Evolutionary conservation across 1,140 invertebrate genomes (phyloP), one percentile per base, ranked within the genome.

Genomic region (Drosophila baimaii): DNA sequence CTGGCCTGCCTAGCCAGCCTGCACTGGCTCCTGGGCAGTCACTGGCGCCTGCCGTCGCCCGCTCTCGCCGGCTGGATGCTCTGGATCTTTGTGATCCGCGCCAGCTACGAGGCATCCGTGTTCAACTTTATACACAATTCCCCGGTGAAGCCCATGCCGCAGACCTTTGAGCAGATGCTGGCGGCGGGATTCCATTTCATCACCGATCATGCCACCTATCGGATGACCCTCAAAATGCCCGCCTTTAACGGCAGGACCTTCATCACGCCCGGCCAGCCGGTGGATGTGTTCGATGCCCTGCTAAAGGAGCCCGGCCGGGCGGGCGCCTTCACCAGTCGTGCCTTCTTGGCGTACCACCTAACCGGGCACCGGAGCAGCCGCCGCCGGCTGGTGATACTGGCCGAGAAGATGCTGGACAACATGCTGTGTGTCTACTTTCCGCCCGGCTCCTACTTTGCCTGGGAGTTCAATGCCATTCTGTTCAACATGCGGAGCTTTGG

Each of bases 361-460:
- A 25, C 44, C 1, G 6, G 17, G 8, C 64, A 79, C 29, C 47
- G 44, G 0, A 9, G 46, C 0, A 23, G 57, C 7, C 65, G 43
- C 3, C 15, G 37, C 10, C 25, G 19, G 0, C 63, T 73, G 21
- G 31, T 82, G 3, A 47, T 88, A 0, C 23, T 82, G 0, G 63
- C 64, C 2, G 52, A 69, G 39, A 80, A 78, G 39, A 47, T 89
- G 10, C 6, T 89, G 47, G 77, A 89, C 33, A 78, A 62, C 19
- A 78, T 89, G 57, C 12, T 81, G n/a, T 89, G 84, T 27, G 62
- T 83, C 7, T 70, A 89, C 35, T 76, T 89, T 5, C 84, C 84
- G 0, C 8, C 29, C 1, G 70, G 61, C 19, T 89, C 84, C 19
- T 89, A 89, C 21, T 17, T 89, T 21, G 65, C 46, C 25, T 76